These are phyloP conservation scores for Drosophila athabasca DNA, from an alignment of 1,140 invertebrate genomes.

Conservation along the genomic window DNA sequence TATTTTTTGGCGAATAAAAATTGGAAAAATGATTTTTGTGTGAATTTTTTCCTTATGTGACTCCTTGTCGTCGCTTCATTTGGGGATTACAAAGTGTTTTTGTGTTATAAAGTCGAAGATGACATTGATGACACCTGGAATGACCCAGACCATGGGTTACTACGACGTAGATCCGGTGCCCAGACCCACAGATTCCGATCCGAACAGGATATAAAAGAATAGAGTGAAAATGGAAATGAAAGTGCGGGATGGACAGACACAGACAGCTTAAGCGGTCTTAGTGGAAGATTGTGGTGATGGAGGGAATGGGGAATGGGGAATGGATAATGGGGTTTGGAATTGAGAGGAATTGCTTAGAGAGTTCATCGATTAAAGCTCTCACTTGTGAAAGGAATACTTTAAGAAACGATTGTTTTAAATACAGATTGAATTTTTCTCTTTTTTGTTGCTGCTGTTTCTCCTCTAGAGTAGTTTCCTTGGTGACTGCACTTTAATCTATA, in stretches of 20 bases:
- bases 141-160: slow-evolving; percentile 36
- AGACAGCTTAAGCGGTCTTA: slow-evolving; percentile 59
- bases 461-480: background rate
- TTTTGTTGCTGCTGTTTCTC: background rate
- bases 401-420: background rate
- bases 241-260: slow-evolving; percentile 33
- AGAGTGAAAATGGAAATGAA: background rate
- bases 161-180: background rate
- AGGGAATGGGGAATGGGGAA: too few species aligned
- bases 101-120: slow-evolving; percentile 82
- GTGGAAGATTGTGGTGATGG: slow-evolving; percentile 20
- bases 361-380: background rate
- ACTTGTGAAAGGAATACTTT: background rate
- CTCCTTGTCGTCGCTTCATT: slow-evolving; percentile 70
- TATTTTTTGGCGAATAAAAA: slow-evolving; percentile 9
- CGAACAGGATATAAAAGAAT: too few species aligned
- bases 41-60: slow-evolving; percentile 1
- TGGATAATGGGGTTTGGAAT: background rate
- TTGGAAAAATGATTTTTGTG: slow-evolving; percentile 36
- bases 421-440: too few species aligned
- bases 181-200: background rate
- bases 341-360: too few species aligned
- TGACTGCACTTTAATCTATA: background rate
- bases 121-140: slow-evolving; percentile 79
- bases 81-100: slow-evolving; percentile 82